A percentile compares a stretch with the other conserved stretches of the same genome.
phyloP scores from a whole-genome alignment of 23 tunicate genomes.

The Styela plicata region DNA sequence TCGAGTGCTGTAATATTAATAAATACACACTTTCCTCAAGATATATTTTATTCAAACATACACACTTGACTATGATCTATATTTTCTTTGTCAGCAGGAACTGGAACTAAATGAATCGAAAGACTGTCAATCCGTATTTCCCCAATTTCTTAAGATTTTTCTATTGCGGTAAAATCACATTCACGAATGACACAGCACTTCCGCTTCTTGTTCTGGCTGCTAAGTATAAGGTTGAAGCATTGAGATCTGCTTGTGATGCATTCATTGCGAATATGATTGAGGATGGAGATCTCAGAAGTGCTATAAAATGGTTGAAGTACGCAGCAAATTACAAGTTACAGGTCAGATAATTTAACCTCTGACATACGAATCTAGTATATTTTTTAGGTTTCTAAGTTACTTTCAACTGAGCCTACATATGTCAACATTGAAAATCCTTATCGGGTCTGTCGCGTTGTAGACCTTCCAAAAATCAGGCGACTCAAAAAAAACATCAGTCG shows the following conservation, averaged over 20 bases:
- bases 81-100: constrained; percentile 40
- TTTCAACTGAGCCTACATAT: too few relatives aligned
- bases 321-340: constrained; percentile 70
- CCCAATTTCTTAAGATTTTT: constrained; percentile 79
- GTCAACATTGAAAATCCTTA: too few relatives aligned
- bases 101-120: constrained; percentile 80
- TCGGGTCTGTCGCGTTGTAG: too few relatives aligned
- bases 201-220: constrained; percentile 87
- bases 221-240: constrained; percentile 78
- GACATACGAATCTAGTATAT: too few relatives aligned
- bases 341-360: too few relatives aligned
- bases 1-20: too few relatives aligned
- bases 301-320: constrained; percentile 80
- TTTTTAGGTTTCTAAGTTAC: too few relatives aligned
- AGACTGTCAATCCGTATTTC: constrained; percentile 85
- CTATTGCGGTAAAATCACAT: constrained; percentile 93
- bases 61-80: neutral
- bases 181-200: constrained; percentile 76
- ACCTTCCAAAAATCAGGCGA: too few relatives aligned
- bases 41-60: neutral
- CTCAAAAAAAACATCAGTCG: too few relatives aligned
- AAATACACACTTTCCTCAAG: too few relatives aligned
- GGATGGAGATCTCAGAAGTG: constrained; percentile 93
- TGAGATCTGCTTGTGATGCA: constrained; percentile 88
- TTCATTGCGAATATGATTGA: constrained; percentile 92